A percentile compares a stretch with the other conserved stretches of the same genome.
Conservation (phyloP, 2,888 invertebrate genomes). For the Apantesis nais region DNA sequence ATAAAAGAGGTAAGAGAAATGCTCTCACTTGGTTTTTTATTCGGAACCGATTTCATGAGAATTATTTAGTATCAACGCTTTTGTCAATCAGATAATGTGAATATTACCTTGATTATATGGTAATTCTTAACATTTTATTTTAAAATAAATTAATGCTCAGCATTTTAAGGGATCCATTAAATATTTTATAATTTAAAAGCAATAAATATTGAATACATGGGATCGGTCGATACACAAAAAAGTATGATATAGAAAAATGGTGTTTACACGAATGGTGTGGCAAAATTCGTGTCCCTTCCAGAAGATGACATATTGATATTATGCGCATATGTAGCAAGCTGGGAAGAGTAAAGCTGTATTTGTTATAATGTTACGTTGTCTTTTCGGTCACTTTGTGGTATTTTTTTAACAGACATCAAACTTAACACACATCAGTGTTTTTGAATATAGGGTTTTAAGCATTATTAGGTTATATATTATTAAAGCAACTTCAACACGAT, state of each 20-base stretch:
- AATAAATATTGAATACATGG: slow-evolving; percentile 21
- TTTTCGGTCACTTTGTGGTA: neutral
- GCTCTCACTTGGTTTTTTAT: neutral
- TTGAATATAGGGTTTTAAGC: too few species aligned
- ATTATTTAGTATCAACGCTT: neutral
- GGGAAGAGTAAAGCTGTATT: slow-evolving; percentile 18
- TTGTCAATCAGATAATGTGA: neutral
- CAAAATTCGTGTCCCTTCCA: slow-evolving; percentile 54
- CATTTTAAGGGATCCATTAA: neutral
- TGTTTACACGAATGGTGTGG: slow-evolving; percentile 14
- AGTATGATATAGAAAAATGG: slow-evolving; percentile 44
- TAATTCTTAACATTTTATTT: neutral
- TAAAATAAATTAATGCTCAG: slow-evolving; percentile 35
- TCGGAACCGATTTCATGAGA: neutral
- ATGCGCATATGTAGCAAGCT: slow-evolving; percentile 27
- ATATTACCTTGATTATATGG: neutral
- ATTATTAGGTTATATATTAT: too few species aligned
- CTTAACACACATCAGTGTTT: too few species aligned
- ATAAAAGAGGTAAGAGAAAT: neutral
- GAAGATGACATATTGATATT: slow-evolving; percentile 43
- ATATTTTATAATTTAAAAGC: slow-evolving; percentile 29
- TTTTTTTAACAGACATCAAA: too few species aligned
- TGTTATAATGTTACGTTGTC: neutral
- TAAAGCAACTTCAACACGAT: too few species aligned
- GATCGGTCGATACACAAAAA: slow-evolving; percentile 43